Conservation (phyloP, 1,140 invertebrate genomes). For the Drosophila nikananu region DNA sequence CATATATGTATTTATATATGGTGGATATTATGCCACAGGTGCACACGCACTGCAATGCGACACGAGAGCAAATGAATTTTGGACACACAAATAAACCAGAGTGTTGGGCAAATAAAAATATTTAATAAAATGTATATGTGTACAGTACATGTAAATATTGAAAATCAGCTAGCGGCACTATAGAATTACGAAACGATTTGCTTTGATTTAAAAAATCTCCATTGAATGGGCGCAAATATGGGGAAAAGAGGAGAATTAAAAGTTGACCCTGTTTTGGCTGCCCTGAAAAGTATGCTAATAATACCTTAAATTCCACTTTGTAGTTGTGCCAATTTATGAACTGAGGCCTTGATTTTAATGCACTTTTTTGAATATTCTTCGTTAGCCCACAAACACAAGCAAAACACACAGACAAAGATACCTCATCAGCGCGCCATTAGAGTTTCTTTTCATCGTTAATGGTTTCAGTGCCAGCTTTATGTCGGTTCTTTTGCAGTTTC, state of each 20-base stretch:
- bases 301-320: conserved; percentile 30
- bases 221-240: background rate
- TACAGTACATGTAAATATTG: conserved; percentile 16
- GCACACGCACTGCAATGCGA: conserved; percentile 49
- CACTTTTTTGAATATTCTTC: conserved; percentile 23
- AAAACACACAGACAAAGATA: conserved; percentile 9
- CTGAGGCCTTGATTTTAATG: conserved; percentile 25
- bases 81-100: conserved; percentile 38
- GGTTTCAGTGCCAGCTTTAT: conserved; percentile 30
- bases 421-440: conserved; percentile 41
- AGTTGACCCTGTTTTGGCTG: background rate
- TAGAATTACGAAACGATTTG: conserved; percentile 25
- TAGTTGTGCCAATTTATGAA: conserved; percentile 36
- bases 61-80: conserved; percentile 40
- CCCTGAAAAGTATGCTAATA: conserved; percentile 34
- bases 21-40: conserved; percentile 33
- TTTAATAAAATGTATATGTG: conserved; percentile 28
- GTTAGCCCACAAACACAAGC: background rate
- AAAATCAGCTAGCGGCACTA: background rate
- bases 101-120: conserved; percentile 41
- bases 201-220: conserved; percentile 31
- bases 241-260: background rate
- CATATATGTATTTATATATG: background rate
- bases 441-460: conserved; percentile 52
- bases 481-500: background rate